These are phyloP conservation scores for Tipula unca DNA, from an alignment of 2,888 invertebrate species.

Conservation along the genomic window DNA sequence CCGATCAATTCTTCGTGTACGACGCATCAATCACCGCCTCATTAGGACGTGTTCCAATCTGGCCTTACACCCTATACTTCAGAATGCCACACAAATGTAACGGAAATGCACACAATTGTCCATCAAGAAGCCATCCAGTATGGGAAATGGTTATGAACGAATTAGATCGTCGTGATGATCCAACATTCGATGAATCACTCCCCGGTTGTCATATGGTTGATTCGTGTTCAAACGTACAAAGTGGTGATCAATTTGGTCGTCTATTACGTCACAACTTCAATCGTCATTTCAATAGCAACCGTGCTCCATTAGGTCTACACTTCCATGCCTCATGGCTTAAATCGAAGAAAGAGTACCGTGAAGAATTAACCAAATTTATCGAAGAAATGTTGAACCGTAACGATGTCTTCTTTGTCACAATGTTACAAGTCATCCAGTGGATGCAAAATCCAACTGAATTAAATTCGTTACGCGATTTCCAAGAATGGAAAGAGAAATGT, in stretches of 20 bases:
- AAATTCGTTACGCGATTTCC: slow-evolving; percentile 78
- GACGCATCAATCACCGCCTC: slow-evolving; percentile 92
- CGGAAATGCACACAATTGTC: slow-evolving; percentile 89
- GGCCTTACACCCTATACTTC: slow-evolving; percentile 97
- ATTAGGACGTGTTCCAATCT: slow-evolving; percentile 79
- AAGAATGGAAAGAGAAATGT: slow-evolving; percentile 93
- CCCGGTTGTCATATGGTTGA: slow-evolving; percentile 94
- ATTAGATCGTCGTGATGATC: slow-evolving; percentile 85
- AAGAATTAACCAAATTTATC: slow-evolving; percentile 85
- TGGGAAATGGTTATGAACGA: slow-evolving; percentile 98
- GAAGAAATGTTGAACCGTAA: slow-evolving; percentile 84
- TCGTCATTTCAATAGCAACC: slow-evolving; percentile 86
- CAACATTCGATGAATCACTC: slow-evolving; percentile 84
- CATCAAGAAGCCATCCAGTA: slow-evolving; percentile 81
- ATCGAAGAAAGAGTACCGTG: slow-evolving; percentile 86
- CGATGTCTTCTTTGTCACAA: slow-evolving; percentile 89
- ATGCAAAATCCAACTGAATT: slow-evolving; percentile 91
- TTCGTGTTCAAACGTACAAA: slow-evolving; percentile 86
- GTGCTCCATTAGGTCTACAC: slow-evolving; percentile 84
- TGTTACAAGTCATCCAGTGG: slow-evolving; percentile 89
- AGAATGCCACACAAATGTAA: slow-evolving; percentile 93
- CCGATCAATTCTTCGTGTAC: slow-evolving; percentile 88
- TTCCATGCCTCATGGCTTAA: slow-evolving; percentile 95
- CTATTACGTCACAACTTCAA: slow-evolving; percentile 90
- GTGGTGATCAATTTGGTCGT: slow-evolving; percentile 82